These are phyloP conservation scores for Gavia stellata DNA, from an alignment of 2,113 vertebrate species.

Conservation along the genomic window DNA sequence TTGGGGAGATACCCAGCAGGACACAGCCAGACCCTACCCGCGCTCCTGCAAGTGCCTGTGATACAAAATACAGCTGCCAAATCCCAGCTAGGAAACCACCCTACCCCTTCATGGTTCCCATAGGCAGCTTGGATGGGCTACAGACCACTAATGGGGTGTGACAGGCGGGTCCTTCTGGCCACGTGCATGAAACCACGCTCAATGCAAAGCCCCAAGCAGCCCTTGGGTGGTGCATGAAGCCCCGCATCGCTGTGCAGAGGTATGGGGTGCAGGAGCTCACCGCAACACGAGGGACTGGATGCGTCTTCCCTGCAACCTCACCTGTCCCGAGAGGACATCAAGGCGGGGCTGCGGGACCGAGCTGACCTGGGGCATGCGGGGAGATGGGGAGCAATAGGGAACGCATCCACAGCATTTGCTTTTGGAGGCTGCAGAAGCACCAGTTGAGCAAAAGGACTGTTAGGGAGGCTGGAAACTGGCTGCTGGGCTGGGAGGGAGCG, in stretches of 20 bases:
- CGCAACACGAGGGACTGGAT: neutral
- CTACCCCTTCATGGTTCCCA: neutral
- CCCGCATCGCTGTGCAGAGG: neutral
- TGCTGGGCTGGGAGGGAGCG: neutral
- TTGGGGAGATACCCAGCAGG: neutral
- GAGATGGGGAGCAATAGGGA: neutral
- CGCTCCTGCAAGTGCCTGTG: rapidly evolving
- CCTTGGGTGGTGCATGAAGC: neutral
- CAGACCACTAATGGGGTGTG: rapidly evolving
- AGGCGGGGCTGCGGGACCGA: neutral
- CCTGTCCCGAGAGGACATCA: neutral
- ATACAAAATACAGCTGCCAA: neutral
- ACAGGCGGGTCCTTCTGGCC: neutral
- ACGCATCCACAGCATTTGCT: neutral
- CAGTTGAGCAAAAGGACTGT: neutral
- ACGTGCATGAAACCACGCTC: neutral
- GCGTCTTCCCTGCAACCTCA: neutral
- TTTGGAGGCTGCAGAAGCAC: neutral
- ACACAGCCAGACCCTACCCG: rapidly evolving
- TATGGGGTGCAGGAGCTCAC: neutral
- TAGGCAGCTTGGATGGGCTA: neutral
- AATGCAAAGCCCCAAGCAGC: neutral
- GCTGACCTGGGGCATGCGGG: neutral
- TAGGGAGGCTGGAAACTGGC: neutral
- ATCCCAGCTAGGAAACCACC: neutral